Conservation (phyloP, 2,113 vertebrate species). For the Corythornis vintsioides region DNA sequence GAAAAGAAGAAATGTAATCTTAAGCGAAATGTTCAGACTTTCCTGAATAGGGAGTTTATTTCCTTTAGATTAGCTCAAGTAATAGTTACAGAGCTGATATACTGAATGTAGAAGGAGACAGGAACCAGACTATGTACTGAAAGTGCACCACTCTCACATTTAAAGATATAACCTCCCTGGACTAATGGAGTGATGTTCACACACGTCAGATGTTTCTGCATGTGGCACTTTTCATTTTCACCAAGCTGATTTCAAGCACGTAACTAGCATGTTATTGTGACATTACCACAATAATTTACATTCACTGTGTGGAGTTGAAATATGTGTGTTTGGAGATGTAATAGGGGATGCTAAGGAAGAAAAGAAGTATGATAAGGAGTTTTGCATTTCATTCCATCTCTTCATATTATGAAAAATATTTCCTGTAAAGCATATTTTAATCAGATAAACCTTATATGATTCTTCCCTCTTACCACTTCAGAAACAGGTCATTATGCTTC, state of each 20-base stretch:
- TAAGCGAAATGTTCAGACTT: slow-evolving; percentile 63
- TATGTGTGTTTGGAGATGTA: background rate
- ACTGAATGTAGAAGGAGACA: slow-evolving; percentile 6
- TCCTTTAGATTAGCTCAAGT: slow-evolving; percentile 53
- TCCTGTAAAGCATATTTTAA: background rate
- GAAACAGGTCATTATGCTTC: background rate
- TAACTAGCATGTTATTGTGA: slow-evolving; percentile 11
- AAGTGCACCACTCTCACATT: background rate
- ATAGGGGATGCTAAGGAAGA: background rate
- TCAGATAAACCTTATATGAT: background rate
- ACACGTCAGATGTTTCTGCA: background rate
- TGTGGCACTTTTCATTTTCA: slow-evolving; percentile 16
- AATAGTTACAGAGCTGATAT: slow-evolving; percentile 47
- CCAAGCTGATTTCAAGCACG: background rate
- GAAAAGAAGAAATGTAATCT: slow-evolving; percentile 66
- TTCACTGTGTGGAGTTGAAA: background rate
- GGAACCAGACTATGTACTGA: slow-evolving; percentile 31
- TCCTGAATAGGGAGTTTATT: slow-evolving; percentile 49
- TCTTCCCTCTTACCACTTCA: background rate
- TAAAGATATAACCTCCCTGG: background rate
- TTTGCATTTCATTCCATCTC: background rate
- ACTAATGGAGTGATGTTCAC: background rate
- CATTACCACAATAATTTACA: background rate
- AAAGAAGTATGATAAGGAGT: background rate
- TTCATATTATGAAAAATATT: background rate